A percentile compares a stretch with the other conserved stretches of the same genome.
These are phyloP conservation scores for Lochmaea capreae DNA, from an alignment of 2,888 invertebrate species.

Conservation along the genomic window DNA sequence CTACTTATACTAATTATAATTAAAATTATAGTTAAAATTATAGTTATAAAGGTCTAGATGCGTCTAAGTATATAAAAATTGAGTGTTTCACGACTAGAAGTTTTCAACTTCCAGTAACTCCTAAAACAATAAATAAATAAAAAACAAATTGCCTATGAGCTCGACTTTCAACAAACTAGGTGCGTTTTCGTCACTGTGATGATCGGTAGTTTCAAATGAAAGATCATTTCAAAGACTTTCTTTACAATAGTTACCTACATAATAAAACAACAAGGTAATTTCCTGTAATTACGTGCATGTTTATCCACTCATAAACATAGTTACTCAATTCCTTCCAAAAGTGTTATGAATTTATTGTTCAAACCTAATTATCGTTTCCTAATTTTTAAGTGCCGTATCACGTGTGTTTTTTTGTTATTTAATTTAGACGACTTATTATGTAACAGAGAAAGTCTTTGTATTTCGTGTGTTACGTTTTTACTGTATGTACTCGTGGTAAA, in stretches of 20 bases:
- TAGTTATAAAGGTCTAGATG: too few species aligned
- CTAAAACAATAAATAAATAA: background rate
- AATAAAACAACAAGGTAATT: conserved; percentile 1
- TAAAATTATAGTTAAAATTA: too few species aligned
- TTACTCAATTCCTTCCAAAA: conserved; percentile 17
- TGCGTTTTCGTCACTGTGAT: background rate
- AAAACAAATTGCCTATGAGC: background rate
- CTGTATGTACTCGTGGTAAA: conserved; percentile 3
- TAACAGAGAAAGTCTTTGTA: conserved; percentile 8
- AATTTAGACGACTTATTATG: background rate
- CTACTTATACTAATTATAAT: too few species aligned
- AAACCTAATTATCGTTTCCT: conserved; percentile 32
- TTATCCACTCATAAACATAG: conserved; percentile 18
- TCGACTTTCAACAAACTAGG: too few species aligned
- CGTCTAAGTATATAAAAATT: too few species aligned
- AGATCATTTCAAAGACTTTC: conserved; percentile 8
- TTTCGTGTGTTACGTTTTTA: conserved; percentile 1
- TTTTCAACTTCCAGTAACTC: too few species aligned
- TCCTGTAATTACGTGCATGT: conserved; percentile 21
- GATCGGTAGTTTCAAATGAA: conserved; percentile 2
- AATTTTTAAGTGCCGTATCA: conserved; percentile 33
- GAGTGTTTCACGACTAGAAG: too few species aligned
- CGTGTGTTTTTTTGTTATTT: conserved; percentile 25
- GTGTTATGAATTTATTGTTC: conserved; percentile 28
- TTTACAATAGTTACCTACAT: background rate